Evolutionary conservation across 2,113 vertebrate species (phyloP).

Genomic region (Mixornis gularis): DNA sequence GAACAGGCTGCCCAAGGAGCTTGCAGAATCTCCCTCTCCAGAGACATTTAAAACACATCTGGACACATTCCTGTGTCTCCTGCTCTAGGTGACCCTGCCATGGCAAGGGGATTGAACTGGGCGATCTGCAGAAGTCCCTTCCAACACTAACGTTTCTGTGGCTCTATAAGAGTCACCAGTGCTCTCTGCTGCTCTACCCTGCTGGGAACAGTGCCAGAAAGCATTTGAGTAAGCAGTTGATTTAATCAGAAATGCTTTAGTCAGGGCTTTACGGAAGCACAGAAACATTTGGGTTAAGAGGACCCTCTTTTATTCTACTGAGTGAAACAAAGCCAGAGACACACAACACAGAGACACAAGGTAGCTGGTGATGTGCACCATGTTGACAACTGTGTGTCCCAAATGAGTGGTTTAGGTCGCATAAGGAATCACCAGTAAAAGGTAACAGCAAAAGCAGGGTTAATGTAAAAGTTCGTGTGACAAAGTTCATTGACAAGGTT

Average conservation of each 20-base stretch:
- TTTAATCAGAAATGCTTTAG: background rate
- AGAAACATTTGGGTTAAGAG: background rate
- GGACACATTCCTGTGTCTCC: background rate
- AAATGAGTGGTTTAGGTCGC: background rate
- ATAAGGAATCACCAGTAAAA: background rate
- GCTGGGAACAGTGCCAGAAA: background rate
- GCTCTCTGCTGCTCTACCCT: background rate
- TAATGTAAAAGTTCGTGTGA: fast-evolving
- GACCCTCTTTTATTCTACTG: background rate
- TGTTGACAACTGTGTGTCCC: fast-evolving
- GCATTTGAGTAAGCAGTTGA: background rate
- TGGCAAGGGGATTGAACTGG: background rate
- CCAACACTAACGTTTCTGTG: background rate
- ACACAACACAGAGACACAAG: background rate
- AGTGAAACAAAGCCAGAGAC: background rate
- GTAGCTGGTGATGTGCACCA: background rate
- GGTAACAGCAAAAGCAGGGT: background rate
- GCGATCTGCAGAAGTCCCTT: background rate
- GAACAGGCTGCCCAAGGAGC: background rate
- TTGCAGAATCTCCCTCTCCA: background rate
- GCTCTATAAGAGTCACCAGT: background rate
- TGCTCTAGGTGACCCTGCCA: background rate
- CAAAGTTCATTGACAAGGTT: background rate
- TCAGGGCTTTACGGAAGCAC: background rate
- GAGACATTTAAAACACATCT: background rate